A percentile compares a stretch with the other conserved stretches of the same genome.
These are phyloP conservation scores for Centrocercus urophasianus DNA, from an alignment of 2,113 vertebrate species.

Conservation along the genomic window DNA sequence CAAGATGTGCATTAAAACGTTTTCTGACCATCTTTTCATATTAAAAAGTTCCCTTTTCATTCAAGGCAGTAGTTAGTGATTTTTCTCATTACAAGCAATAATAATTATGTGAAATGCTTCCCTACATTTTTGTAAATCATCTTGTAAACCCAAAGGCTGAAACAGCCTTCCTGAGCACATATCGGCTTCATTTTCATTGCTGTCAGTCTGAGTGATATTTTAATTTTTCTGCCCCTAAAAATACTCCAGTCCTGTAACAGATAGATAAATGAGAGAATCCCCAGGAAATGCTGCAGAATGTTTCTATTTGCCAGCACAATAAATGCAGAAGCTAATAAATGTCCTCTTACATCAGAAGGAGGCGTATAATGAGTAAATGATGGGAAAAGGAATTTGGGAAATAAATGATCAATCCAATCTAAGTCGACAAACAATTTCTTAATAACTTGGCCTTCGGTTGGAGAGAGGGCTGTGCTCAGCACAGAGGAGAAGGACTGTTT, in stretches of 20 bases:
- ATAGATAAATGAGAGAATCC: conserved; percentile 78
- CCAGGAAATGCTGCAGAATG: conserved; percentile 74
- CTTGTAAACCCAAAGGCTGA: conserved; percentile 40
- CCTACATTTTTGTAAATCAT: not conserved
- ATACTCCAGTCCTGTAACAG: conserved; percentile 65
- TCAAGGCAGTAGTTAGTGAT: not conserved
- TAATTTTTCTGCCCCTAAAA: conserved; percentile 80
- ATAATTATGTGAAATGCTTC: not conserved
- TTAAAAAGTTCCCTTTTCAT: not conserved
- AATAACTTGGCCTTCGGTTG: conserved; percentile 68
- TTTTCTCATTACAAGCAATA: conserved; percentile 40
- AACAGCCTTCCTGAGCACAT: not conserved
- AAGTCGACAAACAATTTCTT: conserved; percentile 78
- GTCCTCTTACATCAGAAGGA: conserved; percentile 77
- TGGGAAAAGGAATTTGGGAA: conserved; percentile 77
- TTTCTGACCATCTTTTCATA: not conserved
- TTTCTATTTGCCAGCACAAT: conserved; percentile 74
- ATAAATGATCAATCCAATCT: conserved; percentile 76
- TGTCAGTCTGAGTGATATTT: conserved; percentile 83
- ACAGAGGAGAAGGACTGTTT: not conserved
- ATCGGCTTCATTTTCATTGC: conserved; percentile 65
- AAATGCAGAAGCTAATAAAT: conserved; percentile 81
- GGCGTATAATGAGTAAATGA: conserved; percentile 83
- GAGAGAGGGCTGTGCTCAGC: conserved; percentile 24
- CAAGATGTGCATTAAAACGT: not conserved